Base-by-base conservation (phyloP, 92 coral and sea anemone genomes). In the Micromussa lordhowensis region DNA sequence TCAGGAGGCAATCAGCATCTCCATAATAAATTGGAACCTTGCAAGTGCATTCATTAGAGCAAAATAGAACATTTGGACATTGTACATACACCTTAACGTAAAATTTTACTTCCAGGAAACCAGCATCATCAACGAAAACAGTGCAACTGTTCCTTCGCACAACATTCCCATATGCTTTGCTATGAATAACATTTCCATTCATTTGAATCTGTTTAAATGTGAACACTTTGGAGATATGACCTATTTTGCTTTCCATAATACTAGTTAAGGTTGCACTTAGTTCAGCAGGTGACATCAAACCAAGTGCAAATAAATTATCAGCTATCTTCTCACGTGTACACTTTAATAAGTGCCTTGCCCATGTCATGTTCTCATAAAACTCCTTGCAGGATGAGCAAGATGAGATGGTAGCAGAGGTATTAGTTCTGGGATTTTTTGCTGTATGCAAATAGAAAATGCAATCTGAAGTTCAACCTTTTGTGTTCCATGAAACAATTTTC, bases 371-470 rank as follows among this genome's bases (percentile, higher is more conserved):
- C 48, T 93, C 89, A 85, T 89, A 87, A 84, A 93, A 89, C 79
- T 87, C 91, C 57, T 93, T 87, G 26, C 91, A 80, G 24, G 89
- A 68, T 82, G 93, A 93, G 80, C 90, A n/a, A n/a, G n/a, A n/a
- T n/a, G 82, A 84, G 18, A 30, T 66, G 88, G 91, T 22, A 93
- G 93, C 26, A 90, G 89, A 48, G 93, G 93, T 32, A 90, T 84
- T 29, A 89, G 90, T 85, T 94, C 94, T 79, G 93, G 95, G 22
- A 94, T 81, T 51, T 94, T 91, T 51, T 94, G 96, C 83, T 94
- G 94, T 10, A 94, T 79, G 36, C 96, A 92, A 68, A 94, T 89
- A 61, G 93, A 87, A 55, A 92, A 82, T 75, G 92, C 90, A 51
- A 92, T 92, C 66, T 94, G 96, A 38, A 89, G 85, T 64, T 94